phyloP scores from a whole-genome alignment of 2,888 invertebrate species.

The Mechanitis mazaeus region DNA sequence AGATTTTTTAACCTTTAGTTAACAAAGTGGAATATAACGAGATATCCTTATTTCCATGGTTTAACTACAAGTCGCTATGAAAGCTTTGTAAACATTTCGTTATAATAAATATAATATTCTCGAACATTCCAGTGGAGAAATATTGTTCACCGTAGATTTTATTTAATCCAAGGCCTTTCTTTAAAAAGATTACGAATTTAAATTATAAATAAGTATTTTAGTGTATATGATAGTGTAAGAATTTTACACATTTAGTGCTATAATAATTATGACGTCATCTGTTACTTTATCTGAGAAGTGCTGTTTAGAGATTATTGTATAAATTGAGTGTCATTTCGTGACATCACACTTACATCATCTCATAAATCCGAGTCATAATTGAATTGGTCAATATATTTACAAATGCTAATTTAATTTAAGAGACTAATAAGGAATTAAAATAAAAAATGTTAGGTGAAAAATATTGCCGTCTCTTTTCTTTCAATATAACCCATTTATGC shows the following conservation, averaged over 20 bases:
- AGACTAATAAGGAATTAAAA: no score
- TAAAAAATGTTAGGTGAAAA: no score
- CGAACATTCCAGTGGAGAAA: no score
- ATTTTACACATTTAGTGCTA: no score
- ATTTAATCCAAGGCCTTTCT: no score
- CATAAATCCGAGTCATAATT: conserved; percentile 15
- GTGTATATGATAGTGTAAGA: no score
- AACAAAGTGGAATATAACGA: conserved; percentile 22
- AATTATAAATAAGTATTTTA: no score
- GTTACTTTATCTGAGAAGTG: conserved; percentile 13
- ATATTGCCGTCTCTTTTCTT: no score
- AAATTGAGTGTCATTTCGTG: conserved; percentile 15
- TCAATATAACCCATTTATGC: no score
- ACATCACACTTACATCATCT: conserved; percentile 13
- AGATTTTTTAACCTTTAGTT: conserved; percentile 10
- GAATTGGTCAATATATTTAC: conserved; percentile 14
- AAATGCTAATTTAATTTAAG: background rate
- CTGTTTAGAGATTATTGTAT: conserved; percentile 9
- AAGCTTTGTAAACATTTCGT: conserved; percentile 8
- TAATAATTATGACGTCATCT: conserved; percentile 9
- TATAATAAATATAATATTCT: no score
- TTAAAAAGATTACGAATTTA: no score
- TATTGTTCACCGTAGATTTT: no score
- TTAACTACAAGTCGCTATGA: conserved; percentile 11
- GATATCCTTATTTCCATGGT: conserved; percentile 15